A percentile compares a stretch with the other conserved stretches of the same genome.
Evolutionary conservation across 2,797 vertebrate species (phyloP).

Genomic region (Mallotus villosus): DNA sequence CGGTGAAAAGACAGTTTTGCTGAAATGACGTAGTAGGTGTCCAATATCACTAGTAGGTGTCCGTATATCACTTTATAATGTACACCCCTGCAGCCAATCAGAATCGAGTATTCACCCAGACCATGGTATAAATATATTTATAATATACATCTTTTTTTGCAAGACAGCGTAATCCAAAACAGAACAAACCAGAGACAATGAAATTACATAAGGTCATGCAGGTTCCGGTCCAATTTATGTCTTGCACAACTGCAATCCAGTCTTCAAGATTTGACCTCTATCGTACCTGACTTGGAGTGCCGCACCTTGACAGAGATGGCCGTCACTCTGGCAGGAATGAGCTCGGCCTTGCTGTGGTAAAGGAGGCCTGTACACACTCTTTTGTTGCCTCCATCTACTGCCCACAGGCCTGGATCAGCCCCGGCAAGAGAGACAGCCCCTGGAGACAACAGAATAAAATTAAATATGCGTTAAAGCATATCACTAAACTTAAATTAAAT

Average conservation of each 20-base stretch:
- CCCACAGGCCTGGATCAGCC: constrained; percentile 83
- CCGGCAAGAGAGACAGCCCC: constrained; percentile 83
- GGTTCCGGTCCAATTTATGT: not conserved
- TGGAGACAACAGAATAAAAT: constrained; percentile 46
- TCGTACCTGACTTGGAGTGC: constrained; percentile 72
- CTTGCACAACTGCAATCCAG: not conserved
- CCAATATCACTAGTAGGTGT: too few species aligned
- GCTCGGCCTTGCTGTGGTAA: constrained; percentile 82
- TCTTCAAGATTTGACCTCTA: not conserved
- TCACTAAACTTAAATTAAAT: not conserved
- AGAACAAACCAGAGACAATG: too few species aligned
- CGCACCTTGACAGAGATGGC: constrained; percentile 78
- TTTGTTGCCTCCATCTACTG: constrained; percentile 91
- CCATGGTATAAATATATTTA: too few species aligned
- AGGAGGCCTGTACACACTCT: constrained; percentile 85
- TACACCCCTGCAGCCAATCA: too few species aligned
- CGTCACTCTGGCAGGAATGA: constrained; percentile 81
- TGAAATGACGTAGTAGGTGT: too few species aligned
- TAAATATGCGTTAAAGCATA: not conserved
- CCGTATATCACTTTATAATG: too few species aligned
- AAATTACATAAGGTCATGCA: too few species aligned
- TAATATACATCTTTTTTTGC: too few species aligned
- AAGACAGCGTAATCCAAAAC: too few species aligned
- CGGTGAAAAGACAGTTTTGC: too few species aligned
- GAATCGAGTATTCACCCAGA: too few species aligned